Evolutionary conservation across 2,113 vertebrate genomes (phyloP).

Genomic region (Bubalus kerabau): DNA sequence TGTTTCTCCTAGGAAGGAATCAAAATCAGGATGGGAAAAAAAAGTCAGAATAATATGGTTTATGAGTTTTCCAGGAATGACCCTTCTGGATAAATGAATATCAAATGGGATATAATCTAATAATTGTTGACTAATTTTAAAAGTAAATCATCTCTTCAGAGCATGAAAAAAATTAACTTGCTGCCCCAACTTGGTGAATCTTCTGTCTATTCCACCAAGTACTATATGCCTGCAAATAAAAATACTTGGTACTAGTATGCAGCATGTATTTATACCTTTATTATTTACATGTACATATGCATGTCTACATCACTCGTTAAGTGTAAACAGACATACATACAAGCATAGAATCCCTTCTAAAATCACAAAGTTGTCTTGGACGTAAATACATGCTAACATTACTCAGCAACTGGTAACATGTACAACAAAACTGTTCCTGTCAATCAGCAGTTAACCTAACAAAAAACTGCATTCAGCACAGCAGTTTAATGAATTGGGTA

Average conservation of each 20-base stretch:
- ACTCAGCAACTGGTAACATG: background rate
- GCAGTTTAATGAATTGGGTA: background rate
- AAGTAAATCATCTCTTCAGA: background rate
- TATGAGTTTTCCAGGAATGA: background rate
- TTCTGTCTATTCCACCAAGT: background rate
- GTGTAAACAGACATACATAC: too few relatives aligned
- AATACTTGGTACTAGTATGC: background rate
- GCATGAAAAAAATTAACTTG: background rate
- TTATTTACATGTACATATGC: background rate
- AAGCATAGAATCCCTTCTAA: background rate
- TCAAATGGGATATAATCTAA: background rate
- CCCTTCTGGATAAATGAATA: background rate
- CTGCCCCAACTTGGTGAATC: background rate
- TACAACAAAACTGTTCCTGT: background rate
- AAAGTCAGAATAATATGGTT: background rate
- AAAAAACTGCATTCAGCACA: background rate
- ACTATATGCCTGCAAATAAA: background rate
- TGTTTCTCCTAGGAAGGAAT: slow-evolving; percentile 68
- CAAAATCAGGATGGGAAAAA: background rate
- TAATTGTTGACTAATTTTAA: background rate
- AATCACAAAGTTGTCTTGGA: background rate
- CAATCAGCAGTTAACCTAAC: background rate
- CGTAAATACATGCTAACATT: background rate
- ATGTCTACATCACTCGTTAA: background rate
- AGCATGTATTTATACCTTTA: background rate